Evolutionary conservation across 2,888 invertebrate species (phyloP).

Genomic region (Folsomia manolachei): DNA sequence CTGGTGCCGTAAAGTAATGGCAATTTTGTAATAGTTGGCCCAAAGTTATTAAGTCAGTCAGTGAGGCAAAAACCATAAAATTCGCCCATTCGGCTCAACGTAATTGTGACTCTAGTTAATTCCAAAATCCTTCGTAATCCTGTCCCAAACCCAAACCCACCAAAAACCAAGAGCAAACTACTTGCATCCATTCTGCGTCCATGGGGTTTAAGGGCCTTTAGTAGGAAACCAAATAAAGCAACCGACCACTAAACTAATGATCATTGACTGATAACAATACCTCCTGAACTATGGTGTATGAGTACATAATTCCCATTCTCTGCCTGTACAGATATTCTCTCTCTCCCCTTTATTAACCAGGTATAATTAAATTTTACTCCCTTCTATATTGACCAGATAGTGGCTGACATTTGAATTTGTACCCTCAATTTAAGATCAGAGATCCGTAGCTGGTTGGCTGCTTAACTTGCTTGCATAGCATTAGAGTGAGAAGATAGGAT

Average conservation of each 20-base stretch:
- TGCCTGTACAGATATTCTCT: not conserved
- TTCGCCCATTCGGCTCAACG: not conserved
- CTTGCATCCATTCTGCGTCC: not conserved
- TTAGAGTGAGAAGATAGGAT: not conserved
- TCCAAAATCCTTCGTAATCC: not conserved
- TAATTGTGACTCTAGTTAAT: slow-evolving; percentile 4
- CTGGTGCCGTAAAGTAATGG: not conserved
- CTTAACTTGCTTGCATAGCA: not conserved
- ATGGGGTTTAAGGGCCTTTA: not conserved
- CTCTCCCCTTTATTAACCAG: not conserved
- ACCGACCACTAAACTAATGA: not conserved
- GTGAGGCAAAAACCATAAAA: slow-evolving; percentile 1
- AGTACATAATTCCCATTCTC: too few species aligned
- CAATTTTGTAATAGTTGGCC: not conserved
- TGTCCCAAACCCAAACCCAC: not conserved
- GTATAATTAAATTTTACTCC: not conserved
- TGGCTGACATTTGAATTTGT: slow-evolving; percentile 3
- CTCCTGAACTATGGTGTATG: too few species aligned
- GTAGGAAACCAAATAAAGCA: slow-evolving; percentile 4
- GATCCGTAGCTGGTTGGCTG: not conserved
- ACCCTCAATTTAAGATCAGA: slow-evolving; percentile 2
- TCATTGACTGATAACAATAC: slow-evolving; percentile 17
- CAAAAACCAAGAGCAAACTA: too few species aligned
- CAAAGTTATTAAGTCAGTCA: slow-evolving; percentile 16
- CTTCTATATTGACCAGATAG: not conserved